Evolutionary conservation across 2,888 invertebrate species (phyloP), one percentile per base, ranked within the genome.

Genomic region (Acrobasis repandana): DNA sequence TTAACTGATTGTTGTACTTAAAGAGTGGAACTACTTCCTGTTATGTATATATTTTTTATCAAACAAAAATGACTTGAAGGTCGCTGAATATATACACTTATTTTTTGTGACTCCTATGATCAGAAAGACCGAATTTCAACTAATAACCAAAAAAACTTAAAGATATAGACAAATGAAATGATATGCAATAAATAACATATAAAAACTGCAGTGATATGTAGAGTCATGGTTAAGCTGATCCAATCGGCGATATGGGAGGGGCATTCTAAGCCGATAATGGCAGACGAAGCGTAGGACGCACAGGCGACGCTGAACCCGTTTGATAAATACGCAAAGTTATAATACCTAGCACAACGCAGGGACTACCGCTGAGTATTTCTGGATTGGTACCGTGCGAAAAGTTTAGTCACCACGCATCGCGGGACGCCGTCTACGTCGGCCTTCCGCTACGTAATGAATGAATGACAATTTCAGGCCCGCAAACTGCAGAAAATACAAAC

Each of bases 331-430:
- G 61, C 63, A 61, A 62, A 64, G 56, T 56, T 58, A 61, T 61
- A 58, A 58, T 62, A 49, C 58, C 69, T 67, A 73, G 68, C 69
- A 67, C 75, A 73, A 69, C 70, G 75, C 78, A 76, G 83, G 85
- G 83, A 84, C 79, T 79, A 80, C 76, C 80, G 77, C 74, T 65
- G 80, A 76, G 76, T 91, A 91, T 92, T 92, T 90, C 81, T 83
- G 89, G 91, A 90, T 90, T 92, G 81, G 91, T 90, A 90, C 86
- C 90, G 91, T 90, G 91, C 84, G 91, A 86, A 90, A 90, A 85
- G 81, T 84, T 87, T 88, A 90, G 86, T 90, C 88, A 88, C 79
- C 77, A 79, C 82, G 78, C 73, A 81, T 82, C 75, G 72, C 77
- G 76, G 74, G 76, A 77, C 75, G 74, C 75, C 71, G 80, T 81